These are phyloP conservation scores for Sinocyclocheilus maitianheensis DNA, from an alignment of 2,113 vertebrate genomes.

Conservation along the genomic window DNA sequence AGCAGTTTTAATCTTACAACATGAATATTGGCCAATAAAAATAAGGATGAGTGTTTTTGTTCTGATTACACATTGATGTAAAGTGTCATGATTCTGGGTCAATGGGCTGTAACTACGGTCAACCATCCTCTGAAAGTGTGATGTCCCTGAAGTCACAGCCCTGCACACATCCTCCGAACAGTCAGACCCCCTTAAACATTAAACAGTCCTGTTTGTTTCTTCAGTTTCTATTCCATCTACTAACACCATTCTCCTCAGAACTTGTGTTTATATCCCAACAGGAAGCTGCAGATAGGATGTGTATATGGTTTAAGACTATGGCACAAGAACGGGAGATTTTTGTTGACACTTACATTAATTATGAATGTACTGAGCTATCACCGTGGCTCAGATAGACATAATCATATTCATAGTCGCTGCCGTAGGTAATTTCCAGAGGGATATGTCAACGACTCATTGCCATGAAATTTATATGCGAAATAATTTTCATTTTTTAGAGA, in stretches of 20 bases:
- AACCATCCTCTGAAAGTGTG: not conserved
- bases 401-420: constrained; percentile 74
- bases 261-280: constrained; percentile 4
- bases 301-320: not conserved
- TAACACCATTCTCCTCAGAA: not conserved
- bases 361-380: constrained; percentile 43
- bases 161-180: not conserved
- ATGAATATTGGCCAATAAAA: not conserved
- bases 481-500: constrained; percentile 60
- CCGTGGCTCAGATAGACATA: constrained; percentile 50
- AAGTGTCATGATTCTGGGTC: not conserved
- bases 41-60: not conserved
- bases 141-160: not conserved
- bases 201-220: not conserved
- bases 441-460: constrained; percentile 65
- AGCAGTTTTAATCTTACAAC: not conserved
- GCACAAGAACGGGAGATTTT: constrained; percentile 39
- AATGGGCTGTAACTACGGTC: not conserved
- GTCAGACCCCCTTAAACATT: not conserved
- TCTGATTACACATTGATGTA: not conserved
- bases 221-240: not conserved
- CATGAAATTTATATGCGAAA: constrained; percentile 58
- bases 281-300: constrained; percentile 1
- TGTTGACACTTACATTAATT: constrained; percentile 50
- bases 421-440: constrained; percentile 68